These are phyloP conservation scores for Leptinotarsa defecta DNA, from an alignment of 1,140 invertebrate genomes.

Conservation along the genomic window DNA sequence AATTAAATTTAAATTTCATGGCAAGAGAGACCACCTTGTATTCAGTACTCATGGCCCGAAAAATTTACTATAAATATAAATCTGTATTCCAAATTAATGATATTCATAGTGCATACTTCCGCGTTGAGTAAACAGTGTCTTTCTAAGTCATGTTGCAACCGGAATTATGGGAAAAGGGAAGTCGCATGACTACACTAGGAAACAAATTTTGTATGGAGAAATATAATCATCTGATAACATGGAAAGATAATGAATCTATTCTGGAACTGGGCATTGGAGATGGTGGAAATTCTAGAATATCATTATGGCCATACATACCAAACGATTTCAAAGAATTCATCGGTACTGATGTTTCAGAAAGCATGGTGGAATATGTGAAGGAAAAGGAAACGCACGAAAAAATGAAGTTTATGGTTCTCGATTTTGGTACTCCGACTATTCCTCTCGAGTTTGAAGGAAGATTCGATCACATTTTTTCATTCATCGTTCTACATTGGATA, in stretches of 20 bases:
- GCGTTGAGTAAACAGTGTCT: background rate
- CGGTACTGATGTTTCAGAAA: background rate
- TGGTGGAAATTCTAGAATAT: background rate
- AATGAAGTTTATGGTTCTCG: background rate
- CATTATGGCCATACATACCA: background rate
- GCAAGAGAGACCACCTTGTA: too few relatives aligned
- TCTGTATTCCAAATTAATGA: too few relatives aligned
- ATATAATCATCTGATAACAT: slow-evolving; percentile 2
- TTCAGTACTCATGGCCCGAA: too few relatives aligned
- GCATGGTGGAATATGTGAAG: background rate
- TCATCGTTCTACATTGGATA: slow-evolving; percentile 14
- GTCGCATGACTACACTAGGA: background rate
- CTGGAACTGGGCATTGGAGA: background rate
- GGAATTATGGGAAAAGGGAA: slow-evolving; percentile 3
- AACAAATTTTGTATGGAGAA: background rate
- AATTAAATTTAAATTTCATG: too few relatives aligned
- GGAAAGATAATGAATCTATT: slow-evolving; percentile 5
- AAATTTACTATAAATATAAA: too few relatives aligned
- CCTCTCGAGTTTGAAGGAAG: background rate
- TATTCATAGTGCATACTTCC: too few relatives aligned
- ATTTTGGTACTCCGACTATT: background rate
- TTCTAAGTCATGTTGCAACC: slow-evolving; percentile 9
- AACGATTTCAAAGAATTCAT: background rate
- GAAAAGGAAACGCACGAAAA: background rate
- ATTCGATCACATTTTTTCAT: slow-evolving; percentile 5